Evolutionary conservation across 2,113 vertebrate species (phyloP).

Genomic region (Corynorhinus townsendii): DNA sequence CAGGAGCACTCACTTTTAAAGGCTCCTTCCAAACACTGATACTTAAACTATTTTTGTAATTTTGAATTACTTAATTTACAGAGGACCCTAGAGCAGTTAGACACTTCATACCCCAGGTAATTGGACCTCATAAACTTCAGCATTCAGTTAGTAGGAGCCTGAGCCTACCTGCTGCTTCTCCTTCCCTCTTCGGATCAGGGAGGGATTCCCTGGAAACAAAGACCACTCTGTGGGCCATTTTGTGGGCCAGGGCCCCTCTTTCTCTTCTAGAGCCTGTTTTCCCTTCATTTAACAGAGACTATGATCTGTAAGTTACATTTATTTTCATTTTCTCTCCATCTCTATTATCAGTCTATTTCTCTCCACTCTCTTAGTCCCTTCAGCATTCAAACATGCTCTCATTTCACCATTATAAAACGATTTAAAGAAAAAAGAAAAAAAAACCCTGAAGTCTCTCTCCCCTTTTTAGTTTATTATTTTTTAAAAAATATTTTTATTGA

Average conservation of each 20-base stretch:
- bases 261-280: background rate
- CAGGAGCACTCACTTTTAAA: background rate
- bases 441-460: accelerated
- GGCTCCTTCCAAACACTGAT: background rate
- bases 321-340: background rate
- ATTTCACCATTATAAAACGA: background rate
- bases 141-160: background rate
- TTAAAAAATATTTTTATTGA: too few species aligned
- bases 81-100: background rate
- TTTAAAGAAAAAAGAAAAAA: background rate
- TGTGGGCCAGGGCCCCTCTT: too few species aligned
- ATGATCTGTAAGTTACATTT: background rate
- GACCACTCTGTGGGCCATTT: accelerated
- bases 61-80: background rate
- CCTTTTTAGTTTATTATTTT: too few species aligned
- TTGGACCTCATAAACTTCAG: background rate
- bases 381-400: background rate
- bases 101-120: background rate
- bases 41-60: background rate
- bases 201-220: background rate
- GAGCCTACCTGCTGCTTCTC: background rate
- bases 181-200: background rate
- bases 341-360: background rate
- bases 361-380: background rate
- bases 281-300: background rate